phyloP scores from a whole-genome alignment of 2,113 vertebrate species.

The Phalacrocorax brasilianus region DNA sequence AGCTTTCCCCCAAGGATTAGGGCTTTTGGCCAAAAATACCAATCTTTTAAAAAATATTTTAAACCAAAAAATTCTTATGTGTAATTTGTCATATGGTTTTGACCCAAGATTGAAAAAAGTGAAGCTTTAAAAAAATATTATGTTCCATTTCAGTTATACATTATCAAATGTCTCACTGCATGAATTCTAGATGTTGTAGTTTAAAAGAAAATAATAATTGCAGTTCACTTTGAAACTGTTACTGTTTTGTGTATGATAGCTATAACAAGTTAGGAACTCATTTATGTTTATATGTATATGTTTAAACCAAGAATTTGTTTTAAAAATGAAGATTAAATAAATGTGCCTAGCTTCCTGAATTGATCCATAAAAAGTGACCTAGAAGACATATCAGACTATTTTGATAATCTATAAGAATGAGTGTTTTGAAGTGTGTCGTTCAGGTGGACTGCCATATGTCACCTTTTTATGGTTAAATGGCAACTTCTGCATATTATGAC shows the following conservation, averaged over 20 bases:
- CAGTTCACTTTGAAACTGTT: background rate
- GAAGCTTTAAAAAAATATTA: background rate
- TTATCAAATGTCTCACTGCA: background rate
- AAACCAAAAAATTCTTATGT: background rate
- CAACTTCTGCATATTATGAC: background rate
- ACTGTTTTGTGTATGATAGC: background rate
- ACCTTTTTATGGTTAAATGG: background rate
- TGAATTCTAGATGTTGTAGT: background rate
- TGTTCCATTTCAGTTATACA: background rate
- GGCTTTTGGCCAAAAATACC: background rate
- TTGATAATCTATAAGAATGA: background rate
- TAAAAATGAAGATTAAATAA: background rate
- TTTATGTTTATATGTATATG: background rate
- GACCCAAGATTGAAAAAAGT: background rate
- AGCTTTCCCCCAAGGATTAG: background rate
- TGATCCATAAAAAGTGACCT: background rate
- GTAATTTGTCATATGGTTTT: background rate
- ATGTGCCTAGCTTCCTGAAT: background rate
- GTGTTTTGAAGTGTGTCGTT: background rate
- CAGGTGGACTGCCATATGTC: background rate
- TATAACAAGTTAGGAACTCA: background rate
- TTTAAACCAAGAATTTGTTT: conserved; percentile 2
- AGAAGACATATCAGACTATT: background rate
- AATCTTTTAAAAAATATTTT: background rate
- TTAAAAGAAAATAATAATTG: background rate